Conservation (phyloP, 2,888 invertebrate genomes). For the Drosophila demipolita region DNA sequence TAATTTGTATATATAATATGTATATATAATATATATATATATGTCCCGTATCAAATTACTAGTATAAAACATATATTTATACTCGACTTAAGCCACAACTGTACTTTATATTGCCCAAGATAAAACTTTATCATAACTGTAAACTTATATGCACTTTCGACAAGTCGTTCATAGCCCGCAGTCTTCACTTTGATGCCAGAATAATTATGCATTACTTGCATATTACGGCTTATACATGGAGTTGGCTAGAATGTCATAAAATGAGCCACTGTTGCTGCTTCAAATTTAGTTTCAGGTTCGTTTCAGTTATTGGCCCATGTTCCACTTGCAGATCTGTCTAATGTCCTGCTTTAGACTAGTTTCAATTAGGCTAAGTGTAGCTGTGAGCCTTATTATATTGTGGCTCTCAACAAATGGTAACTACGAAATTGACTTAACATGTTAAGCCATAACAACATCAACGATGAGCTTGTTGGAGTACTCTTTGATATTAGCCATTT, state of each 20-base stretch:
- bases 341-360: conserved; percentile 30
- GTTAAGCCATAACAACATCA: conserved; percentile 32
- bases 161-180: not conserved
- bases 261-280: not conserved
- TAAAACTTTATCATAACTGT: not conserved
- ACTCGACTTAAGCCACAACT: not conserved
- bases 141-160: not conserved
- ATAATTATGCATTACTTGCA: conserved; percentile 25
- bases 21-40: not conserved
- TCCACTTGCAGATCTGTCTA: conserved; percentile 18
- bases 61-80: not conserved
- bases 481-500: conserved; percentile 21
- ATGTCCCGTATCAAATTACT: not conserved
- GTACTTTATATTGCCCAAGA: not conserved
- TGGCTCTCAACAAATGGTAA: conserved; percentile 60
- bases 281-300: conserved; percentile 1
- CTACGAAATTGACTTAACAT: conserved; percentile 74
- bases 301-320: conserved; percentile 6
- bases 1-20: too few relatives aligned
- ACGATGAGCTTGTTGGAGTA: conserved; percentile 9
- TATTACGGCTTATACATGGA: not conserved
- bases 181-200: not conserved
- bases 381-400: conserved; percentile 7
- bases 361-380: conserved; percentile 54
- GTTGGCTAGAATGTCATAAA: not conserved